Conservation (phyloP, 2,113 vertebrate genomes). For the Poeciliopsis occidentalis region DNA sequence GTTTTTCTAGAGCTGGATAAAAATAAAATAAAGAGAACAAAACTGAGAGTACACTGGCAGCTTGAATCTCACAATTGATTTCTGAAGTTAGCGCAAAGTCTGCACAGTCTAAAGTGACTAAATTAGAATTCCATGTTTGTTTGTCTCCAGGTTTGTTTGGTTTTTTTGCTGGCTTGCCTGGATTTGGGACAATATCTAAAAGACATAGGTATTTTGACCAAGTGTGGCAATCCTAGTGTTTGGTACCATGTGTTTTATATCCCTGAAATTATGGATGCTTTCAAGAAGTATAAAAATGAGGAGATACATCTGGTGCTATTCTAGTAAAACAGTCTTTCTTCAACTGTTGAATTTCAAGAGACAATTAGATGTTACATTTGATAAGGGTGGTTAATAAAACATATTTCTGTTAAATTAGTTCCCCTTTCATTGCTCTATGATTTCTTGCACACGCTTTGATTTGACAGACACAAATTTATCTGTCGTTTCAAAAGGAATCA, state of each 20-base stretch:
- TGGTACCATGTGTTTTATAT: background rate
- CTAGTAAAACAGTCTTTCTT: background rate
- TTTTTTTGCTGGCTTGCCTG: background rate
- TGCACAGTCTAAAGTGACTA: background rate
- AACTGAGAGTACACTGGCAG: too few relatives aligned
- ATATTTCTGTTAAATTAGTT: background rate
- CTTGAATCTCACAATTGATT: too few relatives aligned
- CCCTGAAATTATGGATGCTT: background rate
- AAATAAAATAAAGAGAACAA: too few relatives aligned
- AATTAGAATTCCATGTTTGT: background rate
- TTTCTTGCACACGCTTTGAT: background rate
- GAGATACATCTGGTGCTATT: background rate
- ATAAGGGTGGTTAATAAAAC: background rate
- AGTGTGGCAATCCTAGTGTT: background rate
- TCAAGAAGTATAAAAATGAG: background rate
- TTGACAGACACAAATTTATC: background rate
- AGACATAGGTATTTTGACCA: background rate
- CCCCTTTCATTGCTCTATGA: background rate
- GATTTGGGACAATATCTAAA: background rate
- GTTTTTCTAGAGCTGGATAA: background rate
- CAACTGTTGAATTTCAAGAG: background rate
- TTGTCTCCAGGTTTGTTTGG: too few relatives aligned
- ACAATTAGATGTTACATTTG: background rate
- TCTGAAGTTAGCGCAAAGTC: background rate
- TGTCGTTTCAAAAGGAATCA: background rate